Evolutionary conservation across 2,888 invertebrate species (phyloP).

Genomic region (Tetranychus truncatus): DNA sequence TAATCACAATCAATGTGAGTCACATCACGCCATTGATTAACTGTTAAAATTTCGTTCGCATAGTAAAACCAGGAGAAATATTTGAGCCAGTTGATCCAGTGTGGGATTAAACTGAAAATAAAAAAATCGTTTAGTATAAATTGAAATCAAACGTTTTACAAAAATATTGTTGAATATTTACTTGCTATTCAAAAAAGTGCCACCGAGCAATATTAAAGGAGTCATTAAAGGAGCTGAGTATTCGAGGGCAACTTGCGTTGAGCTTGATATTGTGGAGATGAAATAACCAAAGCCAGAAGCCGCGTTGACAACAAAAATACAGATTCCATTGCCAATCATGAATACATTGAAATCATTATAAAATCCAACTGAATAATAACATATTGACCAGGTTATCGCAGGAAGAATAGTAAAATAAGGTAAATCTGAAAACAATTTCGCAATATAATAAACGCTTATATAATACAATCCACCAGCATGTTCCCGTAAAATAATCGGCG

Average conservation of each 20-base stretch:
- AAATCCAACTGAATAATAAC: slow-evolving; percentile 59
- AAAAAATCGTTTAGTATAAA: no score
- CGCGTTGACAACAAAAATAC: not conserved
- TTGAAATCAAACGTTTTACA: not conserved
- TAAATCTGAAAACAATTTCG: slow-evolving; percentile 64
- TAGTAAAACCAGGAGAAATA: slow-evolving; percentile 81
- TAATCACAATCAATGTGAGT: slow-evolving; percentile 52
- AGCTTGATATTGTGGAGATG: slow-evolving; percentile 65
- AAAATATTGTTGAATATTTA: slow-evolving; percentile 33
- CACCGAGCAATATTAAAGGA: slow-evolving; percentile 82
- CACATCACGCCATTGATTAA: slow-evolving; percentile 72
- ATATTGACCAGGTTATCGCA: slow-evolving; percentile 55
- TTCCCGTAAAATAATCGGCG: slow-evolving; percentile 72
- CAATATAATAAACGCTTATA: slow-evolving; percentile 71
- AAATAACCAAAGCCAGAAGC: slow-evolving; percentile 47
- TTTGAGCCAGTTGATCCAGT: slow-evolving; percentile 64
- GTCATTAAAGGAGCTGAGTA: slow-evolving; percentile 78
- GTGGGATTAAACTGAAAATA: slow-evolving; percentile 44
- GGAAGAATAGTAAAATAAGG: slow-evolving; percentile 70
- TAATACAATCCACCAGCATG: slow-evolving; percentile 76
- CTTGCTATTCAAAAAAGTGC: slow-evolving; percentile 79
- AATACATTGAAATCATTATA: not conserved
- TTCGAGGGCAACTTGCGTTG: slow-evolving; percentile 68
- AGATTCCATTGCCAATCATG: not conserved
- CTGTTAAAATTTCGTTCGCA: slow-evolving; percentile 65